These are phyloP conservation scores for Theodoxus fluviatilis DNA, from an alignment of 2,888 invertebrate species.

Conservation along the genomic window DNA sequence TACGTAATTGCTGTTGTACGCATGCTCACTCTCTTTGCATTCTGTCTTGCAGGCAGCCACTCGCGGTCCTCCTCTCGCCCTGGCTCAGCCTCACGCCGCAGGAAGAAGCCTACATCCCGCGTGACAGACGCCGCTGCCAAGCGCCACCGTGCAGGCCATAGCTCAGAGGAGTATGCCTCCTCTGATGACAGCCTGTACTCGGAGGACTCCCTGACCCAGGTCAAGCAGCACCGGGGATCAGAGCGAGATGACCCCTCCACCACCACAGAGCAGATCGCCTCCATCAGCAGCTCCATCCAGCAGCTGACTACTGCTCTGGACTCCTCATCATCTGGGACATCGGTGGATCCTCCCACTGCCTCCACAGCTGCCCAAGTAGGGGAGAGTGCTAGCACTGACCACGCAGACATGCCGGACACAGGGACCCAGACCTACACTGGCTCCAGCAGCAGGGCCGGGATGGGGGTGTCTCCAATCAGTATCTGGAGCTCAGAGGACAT, in stretches of 20 bases:
- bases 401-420: neutral
- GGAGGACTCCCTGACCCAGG: conserved; percentile 44
- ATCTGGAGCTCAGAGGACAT: conserved; percentile 44
- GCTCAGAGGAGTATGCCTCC: conserved; percentile 53
- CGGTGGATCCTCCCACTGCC: neutral
- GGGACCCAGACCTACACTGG: conserved; percentile 21
- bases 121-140: conserved; percentile 32
- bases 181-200: conserved; percentile 55
- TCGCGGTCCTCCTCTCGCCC: conserved; percentile 48
- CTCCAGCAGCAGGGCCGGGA: conserved; percentile 13
- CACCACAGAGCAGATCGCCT: conserved; percentile 25
- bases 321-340: no score
- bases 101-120: conserved; percentile 38
- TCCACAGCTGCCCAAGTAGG: neutral
- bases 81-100: conserved; percentile 45
- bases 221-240: neutral
- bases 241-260: conserved; percentile 23
- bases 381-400: neutral
- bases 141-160: conserved; percentile 34
- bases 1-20: neutral
- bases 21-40: neutral
- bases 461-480: conserved; percentile 44
- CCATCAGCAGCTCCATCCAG: conserved; percentile 29
- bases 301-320: conserved; percentile 30
- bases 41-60: conserved; percentile 40